Conservation (phyloP, 2,888 invertebrate species). For the Actias luna region DNA sequence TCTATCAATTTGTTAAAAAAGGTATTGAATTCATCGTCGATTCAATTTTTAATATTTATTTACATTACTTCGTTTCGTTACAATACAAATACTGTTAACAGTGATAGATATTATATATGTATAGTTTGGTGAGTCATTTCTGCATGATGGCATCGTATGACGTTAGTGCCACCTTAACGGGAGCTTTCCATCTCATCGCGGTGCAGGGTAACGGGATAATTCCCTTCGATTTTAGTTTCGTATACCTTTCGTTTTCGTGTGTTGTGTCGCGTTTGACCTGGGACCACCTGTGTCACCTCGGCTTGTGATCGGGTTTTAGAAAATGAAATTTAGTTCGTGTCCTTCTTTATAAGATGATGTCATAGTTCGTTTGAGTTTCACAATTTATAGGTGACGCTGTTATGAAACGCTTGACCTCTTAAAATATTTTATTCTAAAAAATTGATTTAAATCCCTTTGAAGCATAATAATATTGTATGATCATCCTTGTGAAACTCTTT, state of each 20-base stretch:
- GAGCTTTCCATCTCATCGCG: slow-evolving; percentile 74
- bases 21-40: too few relatives aligned
- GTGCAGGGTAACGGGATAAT: slow-evolving; percentile 74
- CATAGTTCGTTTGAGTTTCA: slow-evolving; percentile 52
- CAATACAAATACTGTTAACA: background rate
- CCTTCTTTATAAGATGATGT: slow-evolving; percentile 67
- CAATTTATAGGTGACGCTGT: slow-evolving; percentile 28
- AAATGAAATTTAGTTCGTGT: slow-evolving; percentile 77
- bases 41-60: too few relatives aligned
- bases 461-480: too few relatives aligned
- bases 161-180: slow-evolving; percentile 62
- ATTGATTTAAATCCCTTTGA: too few relatives aligned
- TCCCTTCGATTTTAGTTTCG: slow-evolving; percentile 78
- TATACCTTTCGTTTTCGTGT: slow-evolving; percentile 76
- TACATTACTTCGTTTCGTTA: too few relatives aligned
- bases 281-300: slow-evolving; percentile 64
- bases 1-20: too few relatives aligned
- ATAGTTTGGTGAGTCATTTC: slow-evolving; percentile 44
- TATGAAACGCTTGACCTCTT: background rate
- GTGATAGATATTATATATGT: slow-evolving; percentile 21
- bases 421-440: too few relatives aligned
- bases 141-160: slow-evolving; percentile 55
- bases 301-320: slow-evolving; percentile 76
- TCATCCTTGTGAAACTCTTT: too few relatives aligned
- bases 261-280: slow-evolving; percentile 70